phyloP scores from a whole-genome alignment of 1,140 invertebrate genomes.

The Drosophila lowei region DNA sequence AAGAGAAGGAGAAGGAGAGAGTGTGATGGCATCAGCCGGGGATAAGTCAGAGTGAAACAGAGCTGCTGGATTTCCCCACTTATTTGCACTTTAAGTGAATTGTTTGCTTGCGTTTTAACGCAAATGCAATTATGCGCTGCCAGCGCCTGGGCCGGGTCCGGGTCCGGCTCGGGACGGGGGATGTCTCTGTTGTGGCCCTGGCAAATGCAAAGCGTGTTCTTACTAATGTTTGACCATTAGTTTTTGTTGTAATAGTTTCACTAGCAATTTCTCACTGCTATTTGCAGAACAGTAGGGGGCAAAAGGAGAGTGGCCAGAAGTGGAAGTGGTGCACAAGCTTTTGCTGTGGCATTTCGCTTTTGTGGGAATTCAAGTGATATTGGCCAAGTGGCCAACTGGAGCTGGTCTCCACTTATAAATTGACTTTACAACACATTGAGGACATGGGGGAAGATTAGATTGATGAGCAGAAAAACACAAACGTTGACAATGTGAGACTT shows the following conservation, averaged over 20 bases:
- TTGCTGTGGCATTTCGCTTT: not conserved
- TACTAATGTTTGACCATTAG: constrained; percentile 67
- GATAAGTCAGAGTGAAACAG: constrained; percentile 3
- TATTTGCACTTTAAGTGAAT: constrained; percentile 81
- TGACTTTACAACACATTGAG: constrained; percentile 12
- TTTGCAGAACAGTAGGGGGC: constrained; percentile 2
- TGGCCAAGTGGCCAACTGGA: constrained; percentile 18
- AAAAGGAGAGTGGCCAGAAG: no score
- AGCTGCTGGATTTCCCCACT: constrained; percentile 53
- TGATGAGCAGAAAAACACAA: not conserved
- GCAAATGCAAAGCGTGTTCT: constrained; percentile 51
- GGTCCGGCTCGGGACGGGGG: constrained; percentile 24
- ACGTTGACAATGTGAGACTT: not conserved
- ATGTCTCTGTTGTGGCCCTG: constrained; percentile 33
- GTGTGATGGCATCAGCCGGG: not conserved
- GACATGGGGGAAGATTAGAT: not conserved
- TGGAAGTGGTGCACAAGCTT: not conserved
- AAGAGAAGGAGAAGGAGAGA: not conserved
- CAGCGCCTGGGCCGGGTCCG: constrained; percentile 27
- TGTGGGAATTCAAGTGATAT: constrained; percentile 44
- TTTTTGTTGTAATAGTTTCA: constrained; percentile 59
- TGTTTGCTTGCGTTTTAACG: constrained; percentile 81
- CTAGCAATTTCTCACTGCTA: constrained; percentile 31
- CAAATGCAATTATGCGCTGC: constrained; percentile 79
- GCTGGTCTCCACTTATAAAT: constrained; percentile 29